phyloP scores from a whole-genome alignment of 2,797 vertebrate genomes.

The Cuniculus paca region DNA sequence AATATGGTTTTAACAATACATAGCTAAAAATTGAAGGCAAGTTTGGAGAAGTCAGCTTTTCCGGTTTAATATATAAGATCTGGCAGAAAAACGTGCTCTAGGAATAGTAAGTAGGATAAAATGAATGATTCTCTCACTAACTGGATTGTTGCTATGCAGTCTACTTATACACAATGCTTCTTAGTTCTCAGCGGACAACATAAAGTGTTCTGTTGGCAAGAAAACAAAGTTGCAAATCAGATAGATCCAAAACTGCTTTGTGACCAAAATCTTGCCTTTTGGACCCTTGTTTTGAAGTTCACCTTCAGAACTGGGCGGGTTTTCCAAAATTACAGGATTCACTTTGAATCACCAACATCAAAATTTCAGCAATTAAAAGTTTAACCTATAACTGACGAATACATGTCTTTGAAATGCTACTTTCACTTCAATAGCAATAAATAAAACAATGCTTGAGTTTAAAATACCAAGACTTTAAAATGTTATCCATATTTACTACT shows the following conservation, averaged over 20 bases:
- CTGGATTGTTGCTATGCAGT: not conserved
- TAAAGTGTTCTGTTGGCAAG: not conserved
- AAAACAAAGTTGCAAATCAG: not conserved
- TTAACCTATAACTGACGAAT: not conserved
- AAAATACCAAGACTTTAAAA: constrained; percentile 55
- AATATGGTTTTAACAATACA: not conserved
- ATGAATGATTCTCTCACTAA: not conserved
- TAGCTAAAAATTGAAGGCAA: not conserved
- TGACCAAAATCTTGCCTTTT: not conserved
- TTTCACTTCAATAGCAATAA: not conserved
- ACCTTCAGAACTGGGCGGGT: not conserved
- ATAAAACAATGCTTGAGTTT: constrained; percentile 51
- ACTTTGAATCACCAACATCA: not conserved
- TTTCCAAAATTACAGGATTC: not conserved
- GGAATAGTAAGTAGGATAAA: not conserved
- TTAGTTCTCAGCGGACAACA: constrained; percentile 19
- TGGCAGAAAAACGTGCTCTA: not conserved
- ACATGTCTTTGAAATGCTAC: constrained; percentile 25
- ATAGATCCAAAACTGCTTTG: not conserved
- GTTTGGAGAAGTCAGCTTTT: not conserved
- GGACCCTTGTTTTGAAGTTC: not conserved
- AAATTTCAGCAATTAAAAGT: constrained; percentile 1
- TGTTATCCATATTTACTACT: not conserved
- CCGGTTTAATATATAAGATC: not conserved
- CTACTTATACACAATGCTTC: not conserved